Evolutionary conservation across 2,113 vertebrate genomes (phyloP).

Genomic region (Oreochromis spilurus): DNA sequence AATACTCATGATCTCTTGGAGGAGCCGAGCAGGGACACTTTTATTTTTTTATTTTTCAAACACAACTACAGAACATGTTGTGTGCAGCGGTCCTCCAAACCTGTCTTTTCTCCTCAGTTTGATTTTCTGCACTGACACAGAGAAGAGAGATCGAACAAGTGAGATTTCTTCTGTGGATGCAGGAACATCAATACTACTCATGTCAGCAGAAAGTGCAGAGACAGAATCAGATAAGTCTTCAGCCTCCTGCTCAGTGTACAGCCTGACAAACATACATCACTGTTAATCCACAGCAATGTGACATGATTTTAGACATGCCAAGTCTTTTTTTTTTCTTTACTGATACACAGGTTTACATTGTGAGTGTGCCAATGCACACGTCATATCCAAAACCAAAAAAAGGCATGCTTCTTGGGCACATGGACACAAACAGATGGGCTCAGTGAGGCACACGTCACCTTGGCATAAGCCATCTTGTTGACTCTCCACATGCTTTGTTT

Average conservation of each 20-base stretch:
- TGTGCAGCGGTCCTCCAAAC: background rate
- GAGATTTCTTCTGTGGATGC: conserved; percentile 14
- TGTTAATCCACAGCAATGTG: conserved; percentile 14
- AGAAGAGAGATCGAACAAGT: background rate
- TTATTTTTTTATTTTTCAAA: background rate
- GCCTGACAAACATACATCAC: conserved; percentile 1
- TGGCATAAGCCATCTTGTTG: conserved; percentile 55
- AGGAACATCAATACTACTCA: conserved; percentile 20
- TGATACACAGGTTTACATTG: background rate
- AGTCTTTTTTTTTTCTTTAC: background rate
- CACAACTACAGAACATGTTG: background rate
- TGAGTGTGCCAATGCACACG: conserved; percentile 20
- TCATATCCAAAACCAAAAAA: conserved; percentile 36
- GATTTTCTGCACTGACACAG: conserved; percentile 4
- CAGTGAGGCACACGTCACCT: conserved; percentile 60
- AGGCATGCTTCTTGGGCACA: conserved; percentile 46
- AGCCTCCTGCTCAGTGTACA: background rate
- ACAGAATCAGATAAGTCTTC: conserved; percentile 1
- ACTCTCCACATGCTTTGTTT: conserved; percentile 21
- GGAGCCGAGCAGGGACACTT: background rate
- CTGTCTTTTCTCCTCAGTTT: background rate
- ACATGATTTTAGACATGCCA: conserved; percentile 5
- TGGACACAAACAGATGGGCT: conserved; percentile 62
- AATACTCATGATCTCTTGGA: background rate
- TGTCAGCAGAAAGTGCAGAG: conserved; percentile 8